phyloP scores from a whole-genome alignment of 2,888 invertebrate species.

The Mimumesa dahlbomi region DNA sequence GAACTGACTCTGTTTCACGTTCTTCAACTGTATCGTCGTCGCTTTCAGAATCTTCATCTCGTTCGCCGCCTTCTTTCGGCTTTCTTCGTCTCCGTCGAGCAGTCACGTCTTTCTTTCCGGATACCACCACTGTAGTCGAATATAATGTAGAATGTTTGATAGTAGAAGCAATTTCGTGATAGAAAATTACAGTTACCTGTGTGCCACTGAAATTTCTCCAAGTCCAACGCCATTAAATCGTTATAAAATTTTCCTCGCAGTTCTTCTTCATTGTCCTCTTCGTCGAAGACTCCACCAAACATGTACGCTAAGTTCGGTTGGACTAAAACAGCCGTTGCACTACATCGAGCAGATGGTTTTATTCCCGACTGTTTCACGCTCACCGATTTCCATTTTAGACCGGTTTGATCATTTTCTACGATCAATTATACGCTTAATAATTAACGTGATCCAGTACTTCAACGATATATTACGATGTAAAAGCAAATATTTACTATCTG shows the following conservation, averaged over 20 bases:
- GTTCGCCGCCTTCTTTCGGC: conserved; percentile 77
- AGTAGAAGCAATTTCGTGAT: not conserved
- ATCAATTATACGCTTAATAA: not conserved
- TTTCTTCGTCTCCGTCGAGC: conserved; percentile 78
- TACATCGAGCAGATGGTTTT: conserved; percentile 84
- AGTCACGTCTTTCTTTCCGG: conserved; percentile 80
- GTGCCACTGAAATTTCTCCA: conserved; percentile 89
- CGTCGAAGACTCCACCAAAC: conserved; percentile 94
- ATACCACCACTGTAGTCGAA: conserved; percentile 73
- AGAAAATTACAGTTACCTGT: conserved; percentile 79
- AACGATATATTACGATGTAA: conserved; percentile 9
- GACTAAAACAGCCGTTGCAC: conserved; percentile 86
- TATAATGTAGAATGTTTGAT: not conserved
- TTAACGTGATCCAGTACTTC: no score
- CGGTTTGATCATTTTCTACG: conserved; percentile 84
- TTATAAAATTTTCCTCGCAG: conserved; percentile 90
- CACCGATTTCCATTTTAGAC: conserved; percentile 87
- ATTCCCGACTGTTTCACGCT: conserved; percentile 85
- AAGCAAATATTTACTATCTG: conserved; percentile 83
- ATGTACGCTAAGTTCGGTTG: conserved; percentile 87
- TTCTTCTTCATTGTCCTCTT: conserved; percentile 87
- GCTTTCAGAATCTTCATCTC: conserved; percentile 71
- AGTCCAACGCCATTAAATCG: conserved; percentile 88
- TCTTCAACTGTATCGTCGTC: conserved; percentile 68
- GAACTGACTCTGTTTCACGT: conserved; percentile 17